phyloP scores from a whole-genome alignment of 2,888 invertebrate genomes.

The Nipponacmea schrenckii region DNA sequence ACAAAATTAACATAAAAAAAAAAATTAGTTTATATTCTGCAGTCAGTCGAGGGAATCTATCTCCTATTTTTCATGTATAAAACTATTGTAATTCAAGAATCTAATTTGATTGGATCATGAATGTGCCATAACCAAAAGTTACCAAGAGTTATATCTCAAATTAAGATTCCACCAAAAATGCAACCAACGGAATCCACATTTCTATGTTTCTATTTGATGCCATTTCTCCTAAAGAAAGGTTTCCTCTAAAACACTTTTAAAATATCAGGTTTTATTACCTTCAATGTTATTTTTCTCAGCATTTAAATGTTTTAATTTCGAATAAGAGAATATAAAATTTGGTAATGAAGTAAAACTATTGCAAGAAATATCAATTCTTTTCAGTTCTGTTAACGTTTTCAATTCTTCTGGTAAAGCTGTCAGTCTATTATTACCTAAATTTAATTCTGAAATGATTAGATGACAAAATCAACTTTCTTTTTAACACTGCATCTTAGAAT shows the following conservation, averaged over 20 bases:
- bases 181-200: too few species aligned
- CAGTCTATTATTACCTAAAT: slow-evolving; percentile 47
- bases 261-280: slow-evolving; percentile 35
- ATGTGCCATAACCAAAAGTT: too few species aligned
- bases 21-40: neutral
- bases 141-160: too few species aligned
- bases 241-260: neutral
- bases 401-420: slow-evolving; percentile 50
- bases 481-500: too few species aligned
- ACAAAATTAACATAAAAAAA: slow-evolving; percentile 18
- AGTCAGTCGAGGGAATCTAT: too few species aligned
- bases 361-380: slow-evolving; percentile 46
- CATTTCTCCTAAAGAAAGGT: too few species aligned
- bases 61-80: too few species aligned
- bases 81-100: too few species aligned
- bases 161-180: too few species aligned
- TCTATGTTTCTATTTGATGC: too few species aligned
- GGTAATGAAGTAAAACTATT: slow-evolving; percentile 52
- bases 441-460: slow-evolving; percentile 40
- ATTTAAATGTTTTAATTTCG: slow-evolving; percentile 39
- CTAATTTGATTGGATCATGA: too few species aligned
- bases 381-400: slow-evolving; percentile 39
- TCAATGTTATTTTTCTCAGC: slow-evolving; percentile 47
- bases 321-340: slow-evolving; percentile 40
- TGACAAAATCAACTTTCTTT: too few species aligned